A percentile compares a stretch with the other conserved stretches of the same genome.
These are phyloP conservation scores for Drosophila melanica DNA, from an alignment of 1,140 invertebrate species.

Conservation along the genomic window DNA sequence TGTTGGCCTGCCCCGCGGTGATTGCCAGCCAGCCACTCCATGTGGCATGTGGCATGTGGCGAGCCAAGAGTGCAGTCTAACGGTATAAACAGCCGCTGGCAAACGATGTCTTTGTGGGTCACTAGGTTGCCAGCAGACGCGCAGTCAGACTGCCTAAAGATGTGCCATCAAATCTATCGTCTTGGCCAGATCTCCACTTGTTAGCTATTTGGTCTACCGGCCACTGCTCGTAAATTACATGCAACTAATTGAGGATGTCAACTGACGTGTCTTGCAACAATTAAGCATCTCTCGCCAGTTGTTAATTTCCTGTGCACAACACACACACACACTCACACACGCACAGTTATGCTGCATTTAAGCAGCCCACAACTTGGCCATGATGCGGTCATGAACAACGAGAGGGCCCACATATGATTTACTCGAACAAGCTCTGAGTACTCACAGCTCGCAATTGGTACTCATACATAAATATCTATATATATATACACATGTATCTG, in stretches of 20 bases:
- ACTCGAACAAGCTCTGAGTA: slow-evolving; percentile 17
- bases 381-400: slow-evolving; percentile 44
- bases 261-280: slow-evolving; percentile 69
- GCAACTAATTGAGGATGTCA: slow-evolving; percentile 82
- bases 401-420: slow-evolving; percentile 49
- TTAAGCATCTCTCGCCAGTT: slow-evolving; percentile 50
- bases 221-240: slow-evolving; percentile 66
- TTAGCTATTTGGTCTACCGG: slow-evolving; percentile 36
- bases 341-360: slow-evolving; percentile 27
- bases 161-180: slow-evolving; percentile 32
- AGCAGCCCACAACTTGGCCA: slow-evolving; percentile 32
- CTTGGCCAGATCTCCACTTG: slow-evolving; percentile 5
- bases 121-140: slow-evolving; percentile 68
- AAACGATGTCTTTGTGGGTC: slow-evolving; percentile 65
- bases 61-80: slow-evolving; percentile 63
- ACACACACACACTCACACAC: slow-evolving; percentile 47
- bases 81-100: slow-evolving; percentile 60
- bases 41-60: slow-evolving; percentile 48
- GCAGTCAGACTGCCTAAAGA: slow-evolving; percentile 22
- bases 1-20: slow-evolving; percentile 22
- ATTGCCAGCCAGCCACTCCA: too few relatives aligned
- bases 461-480: slow-evolving; percentile 7
- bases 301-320: slow-evolving; percentile 56
- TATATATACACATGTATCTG: not conserved
- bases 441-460: slow-evolving; percentile 12